phyloP scores from a whole-genome alignment of 2,797 vertebrate genomes.

The Loris lydekkerianus region DNA sequence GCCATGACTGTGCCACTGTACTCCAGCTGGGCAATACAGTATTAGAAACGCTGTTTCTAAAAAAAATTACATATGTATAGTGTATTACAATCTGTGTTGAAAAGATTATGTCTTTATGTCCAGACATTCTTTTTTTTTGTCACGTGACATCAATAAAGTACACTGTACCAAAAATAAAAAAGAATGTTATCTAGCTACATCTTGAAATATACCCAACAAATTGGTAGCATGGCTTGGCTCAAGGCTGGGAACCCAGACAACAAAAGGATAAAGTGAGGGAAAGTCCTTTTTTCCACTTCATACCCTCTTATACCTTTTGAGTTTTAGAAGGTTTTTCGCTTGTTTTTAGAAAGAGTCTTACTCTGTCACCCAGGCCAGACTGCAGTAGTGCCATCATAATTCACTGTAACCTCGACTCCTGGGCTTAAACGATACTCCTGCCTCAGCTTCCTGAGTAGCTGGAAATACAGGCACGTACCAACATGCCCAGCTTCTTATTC shows the following conservation, averaged over 20 bases:
- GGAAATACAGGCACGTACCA: fast-evolving
- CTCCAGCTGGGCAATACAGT: background rate
- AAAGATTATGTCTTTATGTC: background rate
- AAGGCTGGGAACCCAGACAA: background rate
- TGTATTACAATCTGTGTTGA: background rate
- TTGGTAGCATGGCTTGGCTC: background rate
- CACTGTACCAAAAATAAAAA: background rate
- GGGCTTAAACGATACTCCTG: no score
- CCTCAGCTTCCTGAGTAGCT: background rate
- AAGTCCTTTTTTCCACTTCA: background rate
- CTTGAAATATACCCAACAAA: background rate
- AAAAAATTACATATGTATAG: background rate
- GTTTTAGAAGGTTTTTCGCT: background rate
- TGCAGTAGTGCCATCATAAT: no score
- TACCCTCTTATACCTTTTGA: background rate
- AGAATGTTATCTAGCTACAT: background rate
- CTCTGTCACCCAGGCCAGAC: no score
- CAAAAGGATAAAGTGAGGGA: background rate
- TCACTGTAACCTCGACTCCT: no score
- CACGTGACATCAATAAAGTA: background rate
- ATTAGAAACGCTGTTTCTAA: background rate
- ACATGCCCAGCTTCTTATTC: background rate
- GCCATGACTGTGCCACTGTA: background rate
- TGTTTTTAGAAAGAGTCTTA: no score
- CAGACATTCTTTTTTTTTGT: background rate